phyloP scores from a whole-genome alignment of 2,888 invertebrate genomes.

The Ametastegia equiseti region DNA sequence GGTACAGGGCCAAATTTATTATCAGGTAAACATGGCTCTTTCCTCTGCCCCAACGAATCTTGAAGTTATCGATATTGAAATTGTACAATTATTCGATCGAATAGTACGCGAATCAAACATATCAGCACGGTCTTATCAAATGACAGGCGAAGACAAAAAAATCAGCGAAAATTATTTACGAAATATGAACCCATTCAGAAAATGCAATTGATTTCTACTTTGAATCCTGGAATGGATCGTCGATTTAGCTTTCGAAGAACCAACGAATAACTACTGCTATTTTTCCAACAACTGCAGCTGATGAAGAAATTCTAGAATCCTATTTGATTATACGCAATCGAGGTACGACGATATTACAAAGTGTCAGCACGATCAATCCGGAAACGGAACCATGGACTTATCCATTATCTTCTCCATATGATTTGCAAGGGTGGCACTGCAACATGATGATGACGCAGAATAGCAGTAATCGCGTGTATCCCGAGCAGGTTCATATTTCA shows the following conservation, averaged over 20 bases:
- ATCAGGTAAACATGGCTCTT: slow-evolving; percentile 54
- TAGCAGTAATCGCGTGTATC: slow-evolving; percentile 19
- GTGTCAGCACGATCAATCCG: slow-evolving; percentile 53
- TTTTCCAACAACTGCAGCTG: slow-evolving; percentile 53
- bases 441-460: slow-evolving; percentile 28
- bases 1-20: slow-evolving; percentile 55
- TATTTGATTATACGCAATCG: slow-evolving; percentile 55
- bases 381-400: slow-evolving; percentile 55
- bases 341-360: slow-evolving; percentile 51
- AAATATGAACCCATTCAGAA: slow-evolving; percentile 45
- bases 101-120: slow-evolving; percentile 53
- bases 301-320: slow-evolving; percentile 55
- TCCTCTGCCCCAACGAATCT: slow-evolving; percentile 49
- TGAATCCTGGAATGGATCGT: slow-evolving; percentile 55
- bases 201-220: slow-evolving; percentile 53
- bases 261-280: slow-evolving; percentile 51
- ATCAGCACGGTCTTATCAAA: slow-evolving; percentile 54
- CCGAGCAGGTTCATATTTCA: slow-evolving; percentile 40
- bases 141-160: slow-evolving; percentile 55
- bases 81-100: slow-evolving; percentile 42
- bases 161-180: slow-evolving; percentile 38
- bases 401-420: slow-evolving; percentile 53
- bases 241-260: slow-evolving; percentile 55
- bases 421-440: slow-evolving; percentile 50
- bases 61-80: slow-evolving; percentile 50